Evolutionary conservation across 2,888 invertebrate genomes (phyloP), one percentile per base, ranked within the genome.

Genomic region (Notodonta dromedarius): DNA sequence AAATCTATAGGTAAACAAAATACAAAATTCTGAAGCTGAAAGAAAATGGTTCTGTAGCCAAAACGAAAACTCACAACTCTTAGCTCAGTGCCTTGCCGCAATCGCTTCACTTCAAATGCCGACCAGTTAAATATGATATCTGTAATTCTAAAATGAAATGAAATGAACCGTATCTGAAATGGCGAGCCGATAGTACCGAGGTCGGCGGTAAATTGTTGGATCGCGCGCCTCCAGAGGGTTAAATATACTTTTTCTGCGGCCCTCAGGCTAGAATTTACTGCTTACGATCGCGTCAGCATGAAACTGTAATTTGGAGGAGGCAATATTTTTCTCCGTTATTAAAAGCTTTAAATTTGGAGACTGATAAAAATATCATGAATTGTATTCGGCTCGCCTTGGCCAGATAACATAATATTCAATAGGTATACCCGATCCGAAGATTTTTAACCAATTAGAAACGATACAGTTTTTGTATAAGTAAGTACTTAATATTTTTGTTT

Each of bases 231-330:
- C 79, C 70, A 58, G 76, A 71, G 79, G 77, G 77, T 78, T 80
- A 78, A 83, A 80, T 79, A 79, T 85, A 84, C 82, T 87, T 87
- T 88, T 87, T 85, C 82, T 85, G 75, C 62, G 67, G 83, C 87
- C 71, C 85, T 76, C 68, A 63, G 84, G 87, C 85, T 72, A 76
- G 77, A 82, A 86, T 88, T 87, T 83, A 84, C 80, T 79, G 76
- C 77, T 71, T 70, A 71, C 65, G 61, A 59, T 67, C 73, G 58
- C 63, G 55, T 65, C 59, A 48, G 60, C 61, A 65, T 63, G 69
- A 65, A 66, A 52, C 52, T 52, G 32, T 58, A 62, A 66, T 65
- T 65, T 70, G 73, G 71, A 78, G 68, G 61, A 65, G 75, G 72
- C 53, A 72, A 58, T 61, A 66, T 46, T 39, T 52, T 52, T n/a